Conservation (phyloP, 2,113 vertebrate species). For the Pungitius pungitius region DNA sequence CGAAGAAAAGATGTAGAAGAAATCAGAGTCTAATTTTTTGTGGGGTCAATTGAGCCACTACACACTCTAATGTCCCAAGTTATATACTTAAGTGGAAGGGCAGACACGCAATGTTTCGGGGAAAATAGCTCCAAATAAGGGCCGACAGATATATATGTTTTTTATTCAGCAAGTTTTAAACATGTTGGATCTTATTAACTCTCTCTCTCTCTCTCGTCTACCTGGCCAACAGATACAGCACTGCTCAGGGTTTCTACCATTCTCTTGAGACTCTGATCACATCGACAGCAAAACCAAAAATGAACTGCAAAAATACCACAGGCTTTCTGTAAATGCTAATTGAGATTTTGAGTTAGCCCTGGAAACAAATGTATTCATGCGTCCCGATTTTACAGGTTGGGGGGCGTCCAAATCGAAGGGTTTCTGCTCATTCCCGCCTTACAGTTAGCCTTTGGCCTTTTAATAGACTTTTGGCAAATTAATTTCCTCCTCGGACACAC, state of each 20-base stretch:
- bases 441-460: constrained; percentile 46
- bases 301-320: background rate
- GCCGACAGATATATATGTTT: constrained; percentile 1
- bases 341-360: constrained; percentile 24
- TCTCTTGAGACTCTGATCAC: background rate
- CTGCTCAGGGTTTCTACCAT: constrained; percentile 2
- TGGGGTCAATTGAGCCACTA: background rate
- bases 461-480: constrained; percentile 51
- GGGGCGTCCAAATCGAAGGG: constrained; percentile 19
- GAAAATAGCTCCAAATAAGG: background rate
- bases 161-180: constrained; percentile 28
- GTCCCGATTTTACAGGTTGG: constrained; percentile 30
- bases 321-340: constrained; percentile 18
- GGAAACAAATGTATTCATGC: constrained; percentile 45
- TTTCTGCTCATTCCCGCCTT: constrained; percentile 45
- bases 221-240: constrained; percentile 23
- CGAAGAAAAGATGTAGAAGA: background rate
- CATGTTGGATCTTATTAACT: constrained; percentile 15
- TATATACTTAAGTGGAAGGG: constrained; percentile 15
- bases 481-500: constrained; percentile 20
- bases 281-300: constrained; percentile 14
- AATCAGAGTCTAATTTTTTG: background rate
- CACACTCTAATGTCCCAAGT: background rate
- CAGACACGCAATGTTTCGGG: background rate
- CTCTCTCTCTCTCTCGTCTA: constrained; percentile 23